Conservation (phyloP, 2,113 vertebrate species). For the Myotis brandtii region DNA sequence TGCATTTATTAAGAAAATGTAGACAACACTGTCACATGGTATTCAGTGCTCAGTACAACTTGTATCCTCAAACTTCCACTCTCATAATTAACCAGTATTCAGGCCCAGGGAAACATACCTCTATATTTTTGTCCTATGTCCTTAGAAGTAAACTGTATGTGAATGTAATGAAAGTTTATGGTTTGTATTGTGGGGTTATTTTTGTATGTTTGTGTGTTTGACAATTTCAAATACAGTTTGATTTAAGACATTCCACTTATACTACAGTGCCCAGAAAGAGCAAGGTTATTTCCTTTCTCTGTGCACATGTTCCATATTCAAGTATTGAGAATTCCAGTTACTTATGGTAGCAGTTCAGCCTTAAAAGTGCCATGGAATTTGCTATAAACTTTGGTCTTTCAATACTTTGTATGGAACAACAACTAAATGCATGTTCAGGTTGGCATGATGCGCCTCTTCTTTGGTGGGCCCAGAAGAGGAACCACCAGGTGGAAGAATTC, state of each 20-base stretch:
- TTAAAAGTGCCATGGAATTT: neutral
- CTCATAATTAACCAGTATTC: neutral
- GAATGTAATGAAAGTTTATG: neutral
- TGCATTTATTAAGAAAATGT: neutral
- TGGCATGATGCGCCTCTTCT: neutral
- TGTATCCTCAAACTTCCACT: neutral
- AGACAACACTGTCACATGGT: neutral
- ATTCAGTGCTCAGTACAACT: neutral
- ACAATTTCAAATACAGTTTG: conserved; percentile 84
- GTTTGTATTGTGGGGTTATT: neutral
- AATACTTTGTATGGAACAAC: neutral
- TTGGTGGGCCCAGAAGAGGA: neutral
- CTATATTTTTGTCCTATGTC: neutral
- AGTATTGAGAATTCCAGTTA: conserved; percentile 84
- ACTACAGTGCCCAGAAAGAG: conserved; percentile 85
- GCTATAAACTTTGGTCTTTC: neutral
- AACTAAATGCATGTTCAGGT: neutral
- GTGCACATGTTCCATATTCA: conserved; percentile 73
- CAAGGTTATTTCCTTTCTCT: conserved; percentile 78
- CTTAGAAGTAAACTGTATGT: neutral
- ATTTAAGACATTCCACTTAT: conserved; percentile 80
- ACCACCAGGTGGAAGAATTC: conserved; percentile 68
- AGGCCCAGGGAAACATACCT: neutral
- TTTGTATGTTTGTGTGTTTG: conserved; percentile 53
- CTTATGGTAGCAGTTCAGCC: neutral